Evolutionary conservation across 2,113 vertebrate species (phyloP).

Genomic region (Platichthys flesus): DNA sequence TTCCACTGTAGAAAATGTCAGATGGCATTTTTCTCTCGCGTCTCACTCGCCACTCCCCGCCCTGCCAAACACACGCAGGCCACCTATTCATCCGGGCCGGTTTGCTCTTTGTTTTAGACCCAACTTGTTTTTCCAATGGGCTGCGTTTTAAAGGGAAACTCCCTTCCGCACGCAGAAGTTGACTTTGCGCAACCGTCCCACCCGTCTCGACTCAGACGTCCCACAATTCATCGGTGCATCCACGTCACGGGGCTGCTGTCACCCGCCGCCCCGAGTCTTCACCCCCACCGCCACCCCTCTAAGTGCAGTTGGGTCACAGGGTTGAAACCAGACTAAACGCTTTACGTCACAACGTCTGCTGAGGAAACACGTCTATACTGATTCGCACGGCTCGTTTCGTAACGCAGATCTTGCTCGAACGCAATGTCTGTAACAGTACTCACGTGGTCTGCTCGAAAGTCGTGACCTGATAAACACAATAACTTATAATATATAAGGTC

Average conservation of each 20-base stretch:
- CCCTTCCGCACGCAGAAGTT: slow-evolving; percentile 48
- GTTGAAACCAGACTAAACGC: slow-evolving; percentile 23
- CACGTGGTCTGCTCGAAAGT: neutral
- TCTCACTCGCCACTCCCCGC: slow-evolving; percentile 53
- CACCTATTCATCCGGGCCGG: slow-evolving; percentile 53
- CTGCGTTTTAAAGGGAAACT: slow-evolving; percentile 49
- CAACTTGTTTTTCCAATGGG: slow-evolving; percentile 60
- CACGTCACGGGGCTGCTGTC: slow-evolving; percentile 19
- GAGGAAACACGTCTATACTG: neutral
- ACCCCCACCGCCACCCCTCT: neutral
- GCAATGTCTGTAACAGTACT: neutral
- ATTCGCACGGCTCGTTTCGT: slow-evolving; percentile 5
- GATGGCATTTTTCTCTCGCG: slow-evolving; percentile 29
- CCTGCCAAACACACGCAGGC: slow-evolving; percentile 42
- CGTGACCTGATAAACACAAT: neutral
- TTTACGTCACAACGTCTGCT: neutral
- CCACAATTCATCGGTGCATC: slow-evolving; percentile 49
- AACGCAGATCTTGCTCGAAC: slow-evolving; percentile 2
- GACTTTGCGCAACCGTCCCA: slow-evolving; percentile 61
- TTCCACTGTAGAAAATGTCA: slow-evolving; percentile 36
- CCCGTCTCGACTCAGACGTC: slow-evolving; percentile 43
- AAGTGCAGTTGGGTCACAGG: slow-evolving; percentile 13
- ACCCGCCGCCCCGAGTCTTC: neutral
- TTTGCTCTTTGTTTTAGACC: slow-evolving; percentile 59
- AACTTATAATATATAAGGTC: neutral